Percentiles rank a stretch among this genome's conserved stretches.
phyloP scores from a whole-genome alignment of 2,888 invertebrate genomes.

The Eupithecia insigniata region DNA sequence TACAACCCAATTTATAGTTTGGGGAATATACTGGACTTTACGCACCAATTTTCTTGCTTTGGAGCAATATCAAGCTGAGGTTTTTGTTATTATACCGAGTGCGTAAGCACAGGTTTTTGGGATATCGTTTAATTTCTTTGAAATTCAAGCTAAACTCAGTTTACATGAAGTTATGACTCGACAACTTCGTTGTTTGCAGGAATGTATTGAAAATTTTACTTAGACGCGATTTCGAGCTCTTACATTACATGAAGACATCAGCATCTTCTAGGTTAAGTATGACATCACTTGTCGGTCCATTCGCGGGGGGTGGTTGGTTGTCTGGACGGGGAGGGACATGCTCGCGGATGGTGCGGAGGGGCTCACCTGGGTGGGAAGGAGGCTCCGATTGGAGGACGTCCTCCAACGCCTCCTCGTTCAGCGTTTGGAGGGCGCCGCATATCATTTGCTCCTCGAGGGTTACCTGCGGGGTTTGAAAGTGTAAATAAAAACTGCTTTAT shows the following conservation, averaged over 20 bases:
- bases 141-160: neutral
- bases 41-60: neutral
- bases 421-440: slow-evolving; percentile 94
- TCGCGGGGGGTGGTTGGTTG: slow-evolving; percentile 40
- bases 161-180: neutral
- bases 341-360: slow-evolving; percentile 70
- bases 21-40: neutral
- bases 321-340: slow-evolving; percentile 52
- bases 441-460: slow-evolving; percentile 98
- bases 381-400: slow-evolving; percentile 92
- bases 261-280: slow-evolving; percentile 64
- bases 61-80: neutral
- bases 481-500: neutral
- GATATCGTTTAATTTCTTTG: too few relatives aligned
- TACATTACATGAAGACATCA: slow-evolving; percentile 4
- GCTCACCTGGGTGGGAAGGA: slow-evolving; percentile 83
- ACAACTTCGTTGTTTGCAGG: neutral
- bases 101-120: too few relatives aligned
- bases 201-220: neutral
- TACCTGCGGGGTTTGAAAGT: slow-evolving; percentile 83
- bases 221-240: neutral
- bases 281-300: slow-evolving; percentile 42
- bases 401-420: slow-evolving; percentile 96
- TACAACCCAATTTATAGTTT: neutral
- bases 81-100: too few relatives aligned